Conservation (phyloP, 2,113 vertebrate genomes). For the Lethenteron camtschaticum region DNA sequence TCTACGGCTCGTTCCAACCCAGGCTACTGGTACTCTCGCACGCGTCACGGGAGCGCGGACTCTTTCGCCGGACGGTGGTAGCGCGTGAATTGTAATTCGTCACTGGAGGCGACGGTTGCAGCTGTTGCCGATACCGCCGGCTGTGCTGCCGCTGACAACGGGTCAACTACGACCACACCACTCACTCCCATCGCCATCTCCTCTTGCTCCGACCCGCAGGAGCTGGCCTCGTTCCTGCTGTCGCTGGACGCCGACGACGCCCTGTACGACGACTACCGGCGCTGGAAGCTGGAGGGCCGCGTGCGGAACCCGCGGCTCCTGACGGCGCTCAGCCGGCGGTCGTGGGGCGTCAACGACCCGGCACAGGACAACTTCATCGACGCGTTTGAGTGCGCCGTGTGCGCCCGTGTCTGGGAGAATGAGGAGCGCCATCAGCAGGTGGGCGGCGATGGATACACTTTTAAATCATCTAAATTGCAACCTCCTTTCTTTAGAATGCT, state of each 20-base stretch:
- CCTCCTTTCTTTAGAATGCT: too few species aligned
- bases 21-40: too few species aligned
- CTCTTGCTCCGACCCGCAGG: slow-evolving; percentile 24
- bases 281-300: slow-evolving; percentile 39
- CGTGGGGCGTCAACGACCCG: slow-evolving; percentile 43
- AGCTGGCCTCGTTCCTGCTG: slow-evolving; percentile 31
- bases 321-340: slow-evolving; percentile 23
- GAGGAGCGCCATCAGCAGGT: slow-evolving; percentile 33
- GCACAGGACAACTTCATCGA: slow-evolving; percentile 44
- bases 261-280: slow-evolving; percentile 29
- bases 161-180: too few species aligned
- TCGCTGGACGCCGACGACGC: slow-evolving; percentile 29
- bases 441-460: background rate
- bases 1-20: too few species aligned
- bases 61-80: too few species aligned
- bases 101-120: too few species aligned
- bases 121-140: too few species aligned
- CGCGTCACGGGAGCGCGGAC: too few species aligned
- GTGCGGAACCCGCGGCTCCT: slow-evolving; percentile 33
- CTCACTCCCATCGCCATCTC: too few species aligned
- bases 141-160: too few species aligned
- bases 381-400: slow-evolving; percentile 52
- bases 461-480: too few species aligned
- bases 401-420: slow-evolving; percentile 43
- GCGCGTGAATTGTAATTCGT: too few species aligned